Evolutionary conservation across 2,113 vertebrate genomes (phyloP), one percentile per base, ranked within the genome.

Genomic region (Callorhinus ursinus): DNA sequence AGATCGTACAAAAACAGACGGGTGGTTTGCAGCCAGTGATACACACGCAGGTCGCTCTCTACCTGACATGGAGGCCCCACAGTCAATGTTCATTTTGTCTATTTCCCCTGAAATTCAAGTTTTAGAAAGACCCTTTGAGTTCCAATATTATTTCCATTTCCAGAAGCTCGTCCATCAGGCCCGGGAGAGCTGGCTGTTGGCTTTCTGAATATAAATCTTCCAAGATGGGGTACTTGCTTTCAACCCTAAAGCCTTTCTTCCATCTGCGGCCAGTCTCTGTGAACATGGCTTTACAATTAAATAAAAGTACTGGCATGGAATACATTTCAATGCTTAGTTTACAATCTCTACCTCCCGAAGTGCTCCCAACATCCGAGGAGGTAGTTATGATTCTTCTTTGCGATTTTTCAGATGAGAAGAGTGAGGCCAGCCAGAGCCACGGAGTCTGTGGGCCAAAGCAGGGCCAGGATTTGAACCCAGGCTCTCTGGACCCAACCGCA

Each of bases 361-460:
- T 4, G 51, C 46, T 55, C 51, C 4, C 26, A 31, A 13, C 18
- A 6, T 13, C 39, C 8, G 3, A 1, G 2, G 7, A 42, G 8
- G 8, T 2, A 19, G 7, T 15, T 22, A 1, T 13, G 53, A 12
- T 24, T 39, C 18, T 36, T 26, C 57, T 3, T 2, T 1, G 51
- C 57, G 57, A 67, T 82, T 95, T 93, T 39, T 28, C 89, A 86
- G 89, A 46, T 61, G 77, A n/a, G 69, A 18, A 93, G 80, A 53
- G 3, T 1, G 65, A 95, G 84, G 72, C 21, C 71, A 55, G 42
- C 26, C 15, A 51, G 59, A 46, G 42, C 19, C 3, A 10, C 15
- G 49, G 28, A 61, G 26, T 21, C 49, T 4, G 42, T 16, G 22
- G 6, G 59, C 69, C 36, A 10, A 49, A 28, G 55, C 46, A 74